phyloP scores from a whole-genome alignment of 2,113 vertebrate species.

The Odontophorus gujanensis region DNA sequence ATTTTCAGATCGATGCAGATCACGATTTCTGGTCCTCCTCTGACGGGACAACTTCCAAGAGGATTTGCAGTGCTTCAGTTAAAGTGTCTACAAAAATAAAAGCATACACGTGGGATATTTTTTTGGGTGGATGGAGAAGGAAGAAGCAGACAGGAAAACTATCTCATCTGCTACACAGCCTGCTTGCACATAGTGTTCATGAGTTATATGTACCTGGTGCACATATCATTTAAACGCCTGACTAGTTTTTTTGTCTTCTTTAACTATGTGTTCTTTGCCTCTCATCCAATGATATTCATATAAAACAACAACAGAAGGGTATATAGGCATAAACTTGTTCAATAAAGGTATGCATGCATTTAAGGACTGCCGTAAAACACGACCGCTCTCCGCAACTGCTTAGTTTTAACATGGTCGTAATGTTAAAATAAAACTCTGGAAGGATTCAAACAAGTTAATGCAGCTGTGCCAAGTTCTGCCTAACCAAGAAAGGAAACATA shows the following conservation, averaged over 20 bases:
- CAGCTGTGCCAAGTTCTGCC: background rate
- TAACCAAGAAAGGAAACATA: background rate
- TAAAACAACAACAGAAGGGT: background rate
- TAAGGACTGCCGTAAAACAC: background rate
- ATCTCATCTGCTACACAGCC: background rate
- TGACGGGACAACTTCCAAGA: constrained; percentile 89
- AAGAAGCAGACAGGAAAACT: constrained; percentile 14
- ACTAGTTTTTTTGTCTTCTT: background rate
- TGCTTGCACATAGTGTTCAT: background rate
- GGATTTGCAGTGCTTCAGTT: constrained; percentile 87
- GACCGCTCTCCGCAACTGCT: background rate
- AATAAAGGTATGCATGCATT: background rate
- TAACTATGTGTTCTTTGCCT: background rate
- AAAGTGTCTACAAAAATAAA: constrained; percentile 80
- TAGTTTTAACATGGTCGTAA: background rate
- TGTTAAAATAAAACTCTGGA: background rate
- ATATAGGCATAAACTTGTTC: background rate
- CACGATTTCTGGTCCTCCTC: constrained; percentile 78
- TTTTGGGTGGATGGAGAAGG: background rate
- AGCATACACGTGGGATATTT: constrained; percentile 31
- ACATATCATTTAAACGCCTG: constrained; percentile 1
- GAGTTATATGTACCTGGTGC: background rate
- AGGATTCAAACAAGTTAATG: background rate
- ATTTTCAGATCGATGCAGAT: constrained; percentile 18
- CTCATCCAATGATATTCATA: background rate